These are phyloP conservation scores for Drosophila tropicalis DNA, from an alignment of 1,140 invertebrate genomes.

Conservation along the genomic window DNA sequence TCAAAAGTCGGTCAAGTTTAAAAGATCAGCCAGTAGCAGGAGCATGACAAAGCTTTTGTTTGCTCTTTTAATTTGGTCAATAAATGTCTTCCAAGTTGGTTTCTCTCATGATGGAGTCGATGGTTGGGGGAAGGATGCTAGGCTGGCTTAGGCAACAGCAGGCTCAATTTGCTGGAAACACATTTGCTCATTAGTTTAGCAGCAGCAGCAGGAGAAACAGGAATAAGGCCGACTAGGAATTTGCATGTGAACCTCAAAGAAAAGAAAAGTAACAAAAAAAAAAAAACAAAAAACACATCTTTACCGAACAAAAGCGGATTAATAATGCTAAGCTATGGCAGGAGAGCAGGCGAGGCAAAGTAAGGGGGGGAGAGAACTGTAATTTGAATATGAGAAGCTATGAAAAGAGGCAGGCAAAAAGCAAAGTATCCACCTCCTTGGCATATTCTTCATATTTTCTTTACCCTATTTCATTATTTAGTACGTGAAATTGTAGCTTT, in stretches of 20 bases:
- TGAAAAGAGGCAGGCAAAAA: no score
- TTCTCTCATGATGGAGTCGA: not conserved
- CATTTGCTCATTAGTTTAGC: slow-evolving; percentile 54
- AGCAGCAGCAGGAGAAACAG: not conserved
- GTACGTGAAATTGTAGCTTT: no score
- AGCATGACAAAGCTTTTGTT: slow-evolving; percentile 58
- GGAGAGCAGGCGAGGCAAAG: no score
- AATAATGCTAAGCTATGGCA: no score
- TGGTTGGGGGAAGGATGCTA: not conserved
- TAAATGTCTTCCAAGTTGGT: slow-evolving; percentile 39
- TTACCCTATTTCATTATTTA: no score
- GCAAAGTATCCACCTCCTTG: no score
- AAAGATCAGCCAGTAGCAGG: slow-evolving; percentile 29
- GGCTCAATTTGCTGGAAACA: slow-evolving; percentile 53
- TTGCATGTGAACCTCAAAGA: slow-evolving; percentile 1
- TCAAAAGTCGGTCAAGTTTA: slow-evolving; percentile 29
- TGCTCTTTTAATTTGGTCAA: slow-evolving; percentile 65
- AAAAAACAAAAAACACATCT: not conserved
- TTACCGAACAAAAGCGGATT: not conserved
- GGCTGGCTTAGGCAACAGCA: not conserved
- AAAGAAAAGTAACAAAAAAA: not conserved
- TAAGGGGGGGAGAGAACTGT: no score
- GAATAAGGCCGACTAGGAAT: not conserved
- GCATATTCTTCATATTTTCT: no score
- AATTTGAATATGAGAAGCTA: no score